These are phyloP conservation scores for Thereva unica DNA, from an alignment of 2,888 invertebrate genomes.

Conservation along the genomic window DNA sequence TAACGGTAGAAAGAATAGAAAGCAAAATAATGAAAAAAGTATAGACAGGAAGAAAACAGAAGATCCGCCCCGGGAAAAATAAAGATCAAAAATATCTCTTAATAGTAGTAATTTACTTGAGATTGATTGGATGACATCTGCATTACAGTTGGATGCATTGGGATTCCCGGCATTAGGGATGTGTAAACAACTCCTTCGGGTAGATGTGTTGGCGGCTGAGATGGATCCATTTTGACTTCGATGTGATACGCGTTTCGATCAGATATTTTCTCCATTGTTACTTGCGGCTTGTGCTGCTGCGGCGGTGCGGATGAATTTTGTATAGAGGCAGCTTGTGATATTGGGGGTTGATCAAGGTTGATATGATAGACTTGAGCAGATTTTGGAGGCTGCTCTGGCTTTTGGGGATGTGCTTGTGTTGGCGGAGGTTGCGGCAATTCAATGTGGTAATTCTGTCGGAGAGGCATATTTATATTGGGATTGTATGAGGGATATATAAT, in stretches of 20 bases:
- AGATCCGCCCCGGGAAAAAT: neutral
- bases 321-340: conserved; percentile 47
- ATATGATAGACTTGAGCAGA: conserved; percentile 55
- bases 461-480: conserved; percentile 52
- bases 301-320: conserved; percentile 44
- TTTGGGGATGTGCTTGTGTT: conserved; percentile 43
- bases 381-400: conserved; percentile 47
- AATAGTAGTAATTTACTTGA: conserved; percentile 30
- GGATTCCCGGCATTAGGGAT: conserved; percentile 52
- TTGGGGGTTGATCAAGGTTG: conserved; percentile 55
- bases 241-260: conserved; percentile 54
- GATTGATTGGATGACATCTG: conserved; percentile 44
- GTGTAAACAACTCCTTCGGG: conserved; percentile 55
- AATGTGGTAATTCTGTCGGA: conserved; percentile 54
- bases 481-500: conserved; percentile 53
- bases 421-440: conserved; percentile 51
- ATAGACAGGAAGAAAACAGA: too few relatives aligned
- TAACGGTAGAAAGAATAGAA: too few relatives aligned
- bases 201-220: conserved; percentile 49
- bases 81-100: neutral
- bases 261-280: conserved; percentile 56
- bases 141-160: conserved; percentile 54
- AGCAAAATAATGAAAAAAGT: too few relatives aligned
- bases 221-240: conserved; percentile 53
- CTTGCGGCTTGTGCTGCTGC: conserved; percentile 51